Evolutionary conservation across 2,113 vertebrate genomes (phyloP).

Genomic region (Scophthalmus maximus): DNA sequence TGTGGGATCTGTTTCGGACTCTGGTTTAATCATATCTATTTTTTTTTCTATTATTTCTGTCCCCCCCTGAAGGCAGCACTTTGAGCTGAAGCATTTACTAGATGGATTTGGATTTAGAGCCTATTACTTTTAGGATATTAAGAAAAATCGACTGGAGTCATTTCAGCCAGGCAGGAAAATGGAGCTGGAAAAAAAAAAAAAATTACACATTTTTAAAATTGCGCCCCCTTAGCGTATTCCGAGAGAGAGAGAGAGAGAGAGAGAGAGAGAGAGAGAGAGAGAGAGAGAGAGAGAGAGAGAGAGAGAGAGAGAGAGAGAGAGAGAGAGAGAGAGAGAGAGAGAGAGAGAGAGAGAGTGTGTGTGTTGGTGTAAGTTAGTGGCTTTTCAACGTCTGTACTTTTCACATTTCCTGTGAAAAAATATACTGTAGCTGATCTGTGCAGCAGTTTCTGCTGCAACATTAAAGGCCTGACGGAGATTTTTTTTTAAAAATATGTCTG

Average conservation of each 20-base stretch:
- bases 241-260: no score
- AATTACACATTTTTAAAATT: conserved; percentile 6
- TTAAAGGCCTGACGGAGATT: conserved; percentile 26
- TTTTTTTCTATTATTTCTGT: background rate
- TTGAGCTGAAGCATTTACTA: background rate
- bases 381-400: conserved; percentile 14
- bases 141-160: conserved; percentile 18
- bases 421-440: no score
- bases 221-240: background rate
- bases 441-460: conserved; percentile 8
- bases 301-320: no score
- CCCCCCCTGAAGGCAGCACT: background rate
- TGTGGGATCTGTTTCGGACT: background rate
- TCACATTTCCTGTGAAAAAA: conserved; percentile 17
- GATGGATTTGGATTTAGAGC: conserved; percentile 29
- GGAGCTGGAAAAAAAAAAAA: conserved; percentile 4
- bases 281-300: no score
- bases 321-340: no score
- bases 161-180: background rate
- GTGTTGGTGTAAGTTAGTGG: background rate
- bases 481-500: no score
- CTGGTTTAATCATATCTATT: conserved; percentile 3
- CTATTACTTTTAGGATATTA: conserved; percentile 16
- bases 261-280: no score
- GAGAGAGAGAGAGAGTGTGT: background rate